Conservation (phyloP, 2,113 vertebrate genomes). For the Deroptyus accipitrinus region DNA sequence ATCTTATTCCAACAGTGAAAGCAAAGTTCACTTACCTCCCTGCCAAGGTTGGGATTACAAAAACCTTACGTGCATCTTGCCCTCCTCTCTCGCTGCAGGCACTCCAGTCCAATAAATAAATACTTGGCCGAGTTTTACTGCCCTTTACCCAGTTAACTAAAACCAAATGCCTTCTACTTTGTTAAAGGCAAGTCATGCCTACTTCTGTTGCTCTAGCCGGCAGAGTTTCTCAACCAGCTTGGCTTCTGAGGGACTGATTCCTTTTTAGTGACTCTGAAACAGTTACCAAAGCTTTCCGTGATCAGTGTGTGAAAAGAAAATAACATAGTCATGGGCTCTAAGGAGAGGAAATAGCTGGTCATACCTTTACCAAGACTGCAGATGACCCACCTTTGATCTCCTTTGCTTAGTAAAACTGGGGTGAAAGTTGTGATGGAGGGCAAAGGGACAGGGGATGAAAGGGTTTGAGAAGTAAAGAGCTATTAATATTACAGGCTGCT, state of each 20-base stretch:
- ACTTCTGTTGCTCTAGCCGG: neutral
- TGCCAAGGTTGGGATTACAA: neutral
- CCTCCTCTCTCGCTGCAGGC: neutral
- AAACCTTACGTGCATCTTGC: neutral
- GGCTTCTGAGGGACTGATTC: neutral
- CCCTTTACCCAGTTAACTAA: conserved; percentile 35
- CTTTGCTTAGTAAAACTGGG: neutral
- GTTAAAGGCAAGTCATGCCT: conserved; percentile 14
- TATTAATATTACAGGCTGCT: neutral
- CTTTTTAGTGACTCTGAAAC: neutral
- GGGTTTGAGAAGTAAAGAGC: neutral
- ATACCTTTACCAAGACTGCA: neutral
- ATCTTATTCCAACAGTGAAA: neutral
- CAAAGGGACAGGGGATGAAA: neutral
- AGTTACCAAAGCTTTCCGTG: neutral
- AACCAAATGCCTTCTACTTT: conserved; percentile 38
- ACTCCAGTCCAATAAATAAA: conserved; percentile 2
- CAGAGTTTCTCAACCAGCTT: conserved; percentile 18
- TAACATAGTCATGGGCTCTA: neutral
- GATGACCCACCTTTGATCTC: neutral
- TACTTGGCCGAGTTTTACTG: neutral
- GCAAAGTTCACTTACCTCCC: neutral
- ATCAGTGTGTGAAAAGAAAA: neutral
- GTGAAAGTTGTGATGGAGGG: neutral
- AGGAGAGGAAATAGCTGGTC: neutral